Evolutionary conservation across 2,888 invertebrate species (phyloP), one percentile per base, ranked within the genome.

Genomic region (Marronus borbonicus): DNA sequence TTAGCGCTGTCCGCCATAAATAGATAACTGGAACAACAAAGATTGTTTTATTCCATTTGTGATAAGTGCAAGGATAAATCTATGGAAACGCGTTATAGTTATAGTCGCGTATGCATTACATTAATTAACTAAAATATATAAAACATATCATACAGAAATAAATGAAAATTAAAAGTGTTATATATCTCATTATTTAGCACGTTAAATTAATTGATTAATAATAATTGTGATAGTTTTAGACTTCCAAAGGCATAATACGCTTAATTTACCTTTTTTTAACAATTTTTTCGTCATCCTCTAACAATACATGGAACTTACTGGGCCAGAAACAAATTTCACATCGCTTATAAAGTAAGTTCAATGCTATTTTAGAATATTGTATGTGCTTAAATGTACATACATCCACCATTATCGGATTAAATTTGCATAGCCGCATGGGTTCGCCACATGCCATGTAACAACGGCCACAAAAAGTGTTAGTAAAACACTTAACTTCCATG

Each of bases 321-420:
- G 7, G 3, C 0, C 44, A 28, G n/a, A 68, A 68, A 68, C 2
- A 50, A 12, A 28, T 28, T 24, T 20, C 24, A 49, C 49, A 10
- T 55, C 5, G 14, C 12, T 68, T 68, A 68, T 68, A 68, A 68
- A 68, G 68, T 12, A 50, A 49, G n/a, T 24, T 28, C 62, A 31
- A 8, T 55, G 10, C 14, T 12, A 31, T 28, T 62, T 28, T 62
- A 24, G 28, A 62, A 14, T 31, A 28, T 10, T 31, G 1, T 3
- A 28, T 31, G 31, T 28, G 14, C 12, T 24, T 62, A 62, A 12
- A 1, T 1, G 28, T 62, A 28, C 24, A 60, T 5, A 17, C n/a
- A 7, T 55, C 8, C 8, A n/a, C 20, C 55, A 55, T 55, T 20
- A 31, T 28, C 7, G 12, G 62, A 31, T 60, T 8, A 62, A 62